Evolutionary conservation across 1,140 invertebrate species (phyloP).

Genomic region (Zophobas atratus): DNA sequence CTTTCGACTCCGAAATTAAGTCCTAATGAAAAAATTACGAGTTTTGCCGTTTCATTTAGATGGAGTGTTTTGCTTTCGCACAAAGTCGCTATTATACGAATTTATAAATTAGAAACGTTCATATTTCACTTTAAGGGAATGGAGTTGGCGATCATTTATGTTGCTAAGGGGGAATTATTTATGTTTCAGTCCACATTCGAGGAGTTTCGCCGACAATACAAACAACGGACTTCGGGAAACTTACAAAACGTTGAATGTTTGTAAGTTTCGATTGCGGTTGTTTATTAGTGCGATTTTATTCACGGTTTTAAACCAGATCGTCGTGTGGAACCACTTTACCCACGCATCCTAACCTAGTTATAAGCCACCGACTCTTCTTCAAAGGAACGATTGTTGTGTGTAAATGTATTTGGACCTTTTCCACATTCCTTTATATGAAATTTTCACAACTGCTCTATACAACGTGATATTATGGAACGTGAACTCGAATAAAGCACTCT

Average conservation of each 20-base stretch:
- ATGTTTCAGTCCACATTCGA: conserved; percentile 25
- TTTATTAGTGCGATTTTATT: neutral
- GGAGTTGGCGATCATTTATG: conserved; percentile 24
- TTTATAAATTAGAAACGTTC: conserved; percentile 23
- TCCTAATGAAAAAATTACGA: conserved; percentile 3
- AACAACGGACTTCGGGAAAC: too few relatives aligned
- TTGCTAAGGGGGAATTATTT: conserved; percentile 21
- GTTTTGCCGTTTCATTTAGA: neutral
- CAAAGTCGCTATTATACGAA: conserved; percentile 10
- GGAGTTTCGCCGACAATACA: neutral
- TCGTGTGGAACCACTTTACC: neutral
- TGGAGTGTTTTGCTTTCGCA: neutral
- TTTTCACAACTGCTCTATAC: neutral
- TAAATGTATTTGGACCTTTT: neutral
- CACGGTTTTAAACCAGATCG: neutral
- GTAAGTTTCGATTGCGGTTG: too few relatives aligned
- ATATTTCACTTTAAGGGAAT: conserved; percentile 30
- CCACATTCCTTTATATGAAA: neutral
- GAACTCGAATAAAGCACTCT: neutral
- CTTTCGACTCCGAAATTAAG: conserved; percentile 1
- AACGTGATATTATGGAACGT: conserved; percentile 7
- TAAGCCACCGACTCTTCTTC: neutral
- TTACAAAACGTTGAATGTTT: too few relatives aligned
- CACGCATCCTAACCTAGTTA: neutral
- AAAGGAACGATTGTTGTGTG: conserved; percentile 2